Evolutionary conservation across 2,888 invertebrate genomes (phyloP).

Genomic region (Acleris literana): DNA sequence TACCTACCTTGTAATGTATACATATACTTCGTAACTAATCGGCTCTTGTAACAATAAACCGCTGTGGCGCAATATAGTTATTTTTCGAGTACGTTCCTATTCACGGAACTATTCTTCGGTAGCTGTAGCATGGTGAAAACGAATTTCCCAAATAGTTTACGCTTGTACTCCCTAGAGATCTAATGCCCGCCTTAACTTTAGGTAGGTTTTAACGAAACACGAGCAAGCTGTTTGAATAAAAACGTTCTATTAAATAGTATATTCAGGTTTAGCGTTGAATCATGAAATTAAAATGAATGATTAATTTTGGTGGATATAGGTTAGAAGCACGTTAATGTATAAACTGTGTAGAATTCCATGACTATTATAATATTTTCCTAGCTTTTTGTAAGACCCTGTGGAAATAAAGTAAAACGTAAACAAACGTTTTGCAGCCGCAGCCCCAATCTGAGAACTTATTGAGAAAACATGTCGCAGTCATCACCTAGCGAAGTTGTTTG

Average conservation of each 20-base stretch:
- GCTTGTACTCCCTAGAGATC: constrained; percentile 58
- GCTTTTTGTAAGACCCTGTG: background rate
- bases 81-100: constrained; percentile 3
- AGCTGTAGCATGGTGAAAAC: constrained; percentile 46
- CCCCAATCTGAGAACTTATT: constrained; percentile 20
- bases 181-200: constrained; percentile 40
- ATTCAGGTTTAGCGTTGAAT: constrained; percentile 9
- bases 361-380: no score
- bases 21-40: constrained; percentile 36
- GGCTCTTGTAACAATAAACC: constrained; percentile 28
- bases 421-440: background rate
- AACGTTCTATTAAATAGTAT: constrained; percentile 9
- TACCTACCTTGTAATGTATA: background rate
- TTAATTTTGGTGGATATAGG: no score
- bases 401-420: background rate
- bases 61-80: background rate
- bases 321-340: no score
- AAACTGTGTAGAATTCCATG: no score
- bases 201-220: constrained; percentile 11
- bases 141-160: constrained; percentile 58
- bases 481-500: constrained; percentile 45
- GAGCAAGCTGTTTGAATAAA: constrained; percentile 16
- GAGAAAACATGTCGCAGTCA: constrained; percentile 16
- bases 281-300: constrained; percentile 5
- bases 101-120: constrained; percentile 30